Percentiles rank a stretch among this genome's conserved stretches.
Conservation (phyloP, 2,797 vertebrate genomes). For the Setipinna tenuifilis region DNA sequence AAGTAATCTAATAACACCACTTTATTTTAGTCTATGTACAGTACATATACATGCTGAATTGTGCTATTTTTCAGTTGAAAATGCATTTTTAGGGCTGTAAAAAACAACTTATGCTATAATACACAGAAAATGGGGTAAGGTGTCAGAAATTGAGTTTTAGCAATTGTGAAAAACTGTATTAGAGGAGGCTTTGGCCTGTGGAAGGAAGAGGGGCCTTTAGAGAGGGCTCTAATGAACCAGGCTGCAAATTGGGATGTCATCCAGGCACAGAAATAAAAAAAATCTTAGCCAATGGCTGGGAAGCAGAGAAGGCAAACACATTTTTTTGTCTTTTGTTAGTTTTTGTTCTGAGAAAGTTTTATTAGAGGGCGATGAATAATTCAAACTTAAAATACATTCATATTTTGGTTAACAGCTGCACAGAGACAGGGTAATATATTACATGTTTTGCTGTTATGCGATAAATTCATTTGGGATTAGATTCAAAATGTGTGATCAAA, state of each 20-base stretch:
- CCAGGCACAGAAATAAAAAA: not conserved
- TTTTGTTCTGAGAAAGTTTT: not conserved
- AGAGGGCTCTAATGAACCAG: not conserved
- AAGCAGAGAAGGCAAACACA: not conserved
- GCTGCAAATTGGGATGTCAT: conserved; percentile 2
- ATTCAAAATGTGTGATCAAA: not conserved
- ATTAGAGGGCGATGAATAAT: not conserved
- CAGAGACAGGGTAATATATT: not conserved
- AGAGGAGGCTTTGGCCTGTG: too few relatives aligned
- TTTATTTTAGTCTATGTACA: too few relatives aligned
- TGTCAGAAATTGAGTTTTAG: too few relatives aligned
- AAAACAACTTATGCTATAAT: too few relatives aligned
- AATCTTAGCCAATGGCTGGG: not conserved
- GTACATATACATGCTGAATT: too few relatives aligned
- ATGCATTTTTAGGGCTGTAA: too few relatives aligned
- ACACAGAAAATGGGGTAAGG: too few relatives aligned
- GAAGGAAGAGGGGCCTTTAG: not conserved
- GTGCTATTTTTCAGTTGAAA: too few relatives aligned
- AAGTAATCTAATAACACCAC: too few relatives aligned
- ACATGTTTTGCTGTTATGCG: too few relatives aligned
- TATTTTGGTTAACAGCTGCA: not conserved
- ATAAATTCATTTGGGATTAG: not conserved
- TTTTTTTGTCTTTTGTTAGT: not conserved
- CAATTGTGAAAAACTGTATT: too few relatives aligned
- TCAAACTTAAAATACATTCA: not conserved